Conservation (phyloP, 2,113 vertebrate species). For the Ondatra zibethicus region DNA sequence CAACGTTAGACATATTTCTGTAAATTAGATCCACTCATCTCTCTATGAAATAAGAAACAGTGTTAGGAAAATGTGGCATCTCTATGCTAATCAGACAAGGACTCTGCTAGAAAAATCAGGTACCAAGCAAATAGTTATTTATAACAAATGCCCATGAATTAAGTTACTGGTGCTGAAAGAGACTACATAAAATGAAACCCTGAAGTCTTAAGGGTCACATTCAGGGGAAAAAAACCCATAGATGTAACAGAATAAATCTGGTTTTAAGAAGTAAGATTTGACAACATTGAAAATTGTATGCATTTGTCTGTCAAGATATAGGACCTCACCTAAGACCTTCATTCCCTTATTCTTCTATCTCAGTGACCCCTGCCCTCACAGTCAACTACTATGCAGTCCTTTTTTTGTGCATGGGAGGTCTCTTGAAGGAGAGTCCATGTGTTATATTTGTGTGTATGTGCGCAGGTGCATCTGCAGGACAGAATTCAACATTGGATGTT, state of each 20-base stretch:
- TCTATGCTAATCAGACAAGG: background rate
- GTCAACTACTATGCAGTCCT: too few relatives aligned
- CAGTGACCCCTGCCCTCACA: background rate
- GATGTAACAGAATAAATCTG: background rate
- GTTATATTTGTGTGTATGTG: background rate
- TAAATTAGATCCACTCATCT: background rate
- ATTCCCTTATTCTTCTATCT: too few relatives aligned
- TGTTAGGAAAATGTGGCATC: background rate
- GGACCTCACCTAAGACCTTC: background rate
- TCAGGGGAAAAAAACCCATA: background rate
- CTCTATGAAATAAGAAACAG: background rate
- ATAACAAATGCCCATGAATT: background rate
- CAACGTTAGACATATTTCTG: background rate
- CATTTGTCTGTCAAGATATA: background rate
- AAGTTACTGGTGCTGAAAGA: background rate
- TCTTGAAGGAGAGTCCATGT: background rate
- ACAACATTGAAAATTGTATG: background rate
- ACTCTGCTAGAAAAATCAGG: background rate
- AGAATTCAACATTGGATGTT: background rate
- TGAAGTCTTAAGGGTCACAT: background rate
- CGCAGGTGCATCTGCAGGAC: background rate
- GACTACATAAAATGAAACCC: background rate
- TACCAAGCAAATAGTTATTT: background rate
- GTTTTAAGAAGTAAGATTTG: background rate
- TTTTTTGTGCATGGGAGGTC: too few relatives aligned